These are phyloP conservation scores for Channa argus DNA, from an alignment of 2,113 vertebrate species.

Conservation along the genomic window DNA sequence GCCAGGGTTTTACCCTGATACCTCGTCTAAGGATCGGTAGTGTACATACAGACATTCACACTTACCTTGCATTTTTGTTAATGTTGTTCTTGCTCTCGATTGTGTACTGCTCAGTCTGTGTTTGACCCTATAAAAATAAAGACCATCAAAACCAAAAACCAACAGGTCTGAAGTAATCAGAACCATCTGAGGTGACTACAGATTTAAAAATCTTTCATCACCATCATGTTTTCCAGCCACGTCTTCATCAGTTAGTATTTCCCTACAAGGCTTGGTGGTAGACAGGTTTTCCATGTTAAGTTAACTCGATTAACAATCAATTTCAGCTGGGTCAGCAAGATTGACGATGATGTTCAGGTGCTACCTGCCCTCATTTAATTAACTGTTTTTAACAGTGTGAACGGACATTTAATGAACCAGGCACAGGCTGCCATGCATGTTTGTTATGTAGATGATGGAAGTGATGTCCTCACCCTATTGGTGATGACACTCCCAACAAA, in stretches of 20 bases:
- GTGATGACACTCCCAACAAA: not conserved
- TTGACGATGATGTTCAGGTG: no score
- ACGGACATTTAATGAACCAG: not conserved
- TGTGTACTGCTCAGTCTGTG: no score
- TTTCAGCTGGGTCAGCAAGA: not conserved
- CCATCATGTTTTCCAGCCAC: not conserved
- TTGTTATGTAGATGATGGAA: not conserved
- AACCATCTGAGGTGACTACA: not conserved
- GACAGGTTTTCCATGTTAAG: no score
- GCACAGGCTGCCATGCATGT: not conserved
- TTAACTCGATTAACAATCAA: not conserved
- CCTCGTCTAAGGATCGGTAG: no score
- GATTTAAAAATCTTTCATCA: not conserved
- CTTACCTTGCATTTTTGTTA: no score
- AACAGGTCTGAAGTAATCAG: not conserved
- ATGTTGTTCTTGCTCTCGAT: no score
- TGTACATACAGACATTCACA: no score
- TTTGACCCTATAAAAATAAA: not conserved
- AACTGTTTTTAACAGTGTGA: no score
- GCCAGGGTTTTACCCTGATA: no score
- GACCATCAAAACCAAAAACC: not conserved
- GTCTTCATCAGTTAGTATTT: no score
- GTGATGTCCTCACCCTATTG: not conserved
- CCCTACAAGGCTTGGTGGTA: no score
- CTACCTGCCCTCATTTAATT: no score